Percentiles rank a stretch among this genome's conserved stretches.
These are phyloP conservation scores for Epizoanthus rinbou DNA, from an alignment of 92 coral and sea anemone species.

Conservation along the genomic window DNA sequence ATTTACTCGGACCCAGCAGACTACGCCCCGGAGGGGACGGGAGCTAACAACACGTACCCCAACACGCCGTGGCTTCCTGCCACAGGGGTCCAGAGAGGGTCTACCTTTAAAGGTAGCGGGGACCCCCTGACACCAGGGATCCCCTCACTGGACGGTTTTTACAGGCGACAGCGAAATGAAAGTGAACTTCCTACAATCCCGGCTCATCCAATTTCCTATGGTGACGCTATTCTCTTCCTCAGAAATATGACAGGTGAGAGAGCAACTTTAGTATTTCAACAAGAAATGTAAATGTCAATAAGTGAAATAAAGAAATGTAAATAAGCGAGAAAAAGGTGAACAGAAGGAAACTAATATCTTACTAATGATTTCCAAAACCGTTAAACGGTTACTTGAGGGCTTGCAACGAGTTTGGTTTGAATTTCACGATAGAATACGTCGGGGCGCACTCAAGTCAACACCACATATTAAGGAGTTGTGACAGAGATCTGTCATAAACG, in stretches of 20 bases:
- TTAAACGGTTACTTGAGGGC: no score
- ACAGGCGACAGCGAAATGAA: slow-evolving; percentile 52
- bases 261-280: no score
- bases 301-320: no score
- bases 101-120: slow-evolving; percentile 71
- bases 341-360: no score
- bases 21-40: slow-evolving; percentile 70
- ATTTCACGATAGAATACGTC: no score
- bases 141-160: slow-evolving; percentile 83
- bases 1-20: slow-evolving; percentile 89
- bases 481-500: no score
- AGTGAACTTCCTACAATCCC: slow-evolving; percentile 88
- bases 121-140: slow-evolving; percentile 95
- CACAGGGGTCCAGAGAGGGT: slow-evolving; percentile 88
- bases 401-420: no score
- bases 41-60: slow-evolving; percentile 66
- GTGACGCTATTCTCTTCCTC: slow-evolving; percentile 85
- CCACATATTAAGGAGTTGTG: no score
- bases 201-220: slow-evolving; percentile 92
- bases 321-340: no score
- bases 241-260: slow-evolving; percentile 48
- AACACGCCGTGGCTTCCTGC: slow-evolving; percentile 84
- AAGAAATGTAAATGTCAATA: no score
- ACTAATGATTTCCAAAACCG: no score
- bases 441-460: no score